These are phyloP conservation scores for Anabas testudineus DNA, from an alignment of 2,797 vertebrate genomes.

Conservation along the genomic window DNA sequence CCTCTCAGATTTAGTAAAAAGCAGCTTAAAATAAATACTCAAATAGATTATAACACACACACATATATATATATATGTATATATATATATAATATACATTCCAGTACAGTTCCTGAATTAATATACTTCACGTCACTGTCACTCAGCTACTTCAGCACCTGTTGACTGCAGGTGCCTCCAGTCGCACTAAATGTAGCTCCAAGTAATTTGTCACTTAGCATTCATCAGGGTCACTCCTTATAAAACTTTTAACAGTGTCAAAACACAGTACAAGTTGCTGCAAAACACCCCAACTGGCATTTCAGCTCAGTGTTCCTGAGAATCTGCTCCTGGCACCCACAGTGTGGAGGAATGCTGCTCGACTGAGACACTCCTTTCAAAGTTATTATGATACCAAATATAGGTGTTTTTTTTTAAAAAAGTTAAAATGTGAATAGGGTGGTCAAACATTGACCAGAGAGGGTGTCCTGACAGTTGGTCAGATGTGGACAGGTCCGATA, in stretches of 20 bases:
- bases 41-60: not conserved
- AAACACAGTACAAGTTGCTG: conserved; percentile 28
- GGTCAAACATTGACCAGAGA: not conserved
- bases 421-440: not conserved
- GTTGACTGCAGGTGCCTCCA: not conserved
- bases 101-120: no score
- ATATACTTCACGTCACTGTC: not conserved
- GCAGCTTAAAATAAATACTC: not conserved
- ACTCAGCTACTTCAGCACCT: not conserved
- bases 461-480: not conserved
- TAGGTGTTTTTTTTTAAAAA: not conserved
- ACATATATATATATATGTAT: no score
- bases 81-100: no score
- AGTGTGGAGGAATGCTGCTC: conserved; percentile 14
- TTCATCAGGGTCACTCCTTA: conserved; percentile 31
- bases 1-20: not conserved
- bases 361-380: conserved; percentile 13
- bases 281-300: conserved; percentile 15
- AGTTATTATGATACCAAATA: not conserved
- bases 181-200: not conserved
- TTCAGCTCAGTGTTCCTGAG: conserved; percentile 22
- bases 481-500: conserved; percentile 16
- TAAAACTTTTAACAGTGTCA: conserved; percentile 42
- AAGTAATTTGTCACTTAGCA: no score
- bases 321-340: conserved; percentile 7